A percentile compares a stretch with the other conserved stretches of the same genome.
phyloP scores from a whole-genome alignment of 2,888 invertebrate species.

The Stenolophus ochropezus region DNA sequence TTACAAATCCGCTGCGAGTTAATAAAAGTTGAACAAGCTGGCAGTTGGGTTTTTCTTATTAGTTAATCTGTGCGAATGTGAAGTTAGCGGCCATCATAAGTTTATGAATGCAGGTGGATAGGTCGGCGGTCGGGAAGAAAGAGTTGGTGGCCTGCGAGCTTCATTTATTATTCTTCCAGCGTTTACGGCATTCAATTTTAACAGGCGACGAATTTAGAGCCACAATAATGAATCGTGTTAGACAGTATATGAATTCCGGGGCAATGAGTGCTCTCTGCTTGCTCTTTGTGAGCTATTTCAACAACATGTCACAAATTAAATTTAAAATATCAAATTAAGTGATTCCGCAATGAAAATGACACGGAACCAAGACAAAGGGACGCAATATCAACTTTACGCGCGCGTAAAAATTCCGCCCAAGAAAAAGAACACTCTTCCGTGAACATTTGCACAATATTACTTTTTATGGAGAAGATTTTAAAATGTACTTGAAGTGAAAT shows the following conservation, averaged over 20 bases:
- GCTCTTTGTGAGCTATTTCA: constrained; percentile 46
- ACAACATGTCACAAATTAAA: constrained; percentile 49
- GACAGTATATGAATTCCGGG: constrained; percentile 54
- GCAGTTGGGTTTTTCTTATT: background rate
- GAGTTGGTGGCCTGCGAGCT: background rate
- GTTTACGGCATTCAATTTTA: constrained; percentile 59
- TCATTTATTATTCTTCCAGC: constrained; percentile 57
- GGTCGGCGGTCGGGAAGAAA: background rate
- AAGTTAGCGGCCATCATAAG: background rate
- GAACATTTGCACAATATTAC: constrained; percentile 37
- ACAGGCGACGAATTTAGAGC: constrained; percentile 57
- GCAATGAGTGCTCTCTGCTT: constrained; percentile 39
- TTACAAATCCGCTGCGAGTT: background rate
- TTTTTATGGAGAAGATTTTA: constrained; percentile 34
- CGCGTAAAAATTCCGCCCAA: constrained; percentile 13
- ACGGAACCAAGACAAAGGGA: constrained; percentile 39
- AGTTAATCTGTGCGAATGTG: background rate
- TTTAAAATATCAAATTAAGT: constrained; percentile 45
- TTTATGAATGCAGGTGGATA: constrained; percentile 18
- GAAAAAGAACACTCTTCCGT: constrained; percentile 18
- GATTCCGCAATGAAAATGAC: constrained; percentile 33
- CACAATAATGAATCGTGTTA: constrained; percentile 59
- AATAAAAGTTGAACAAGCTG: background rate
- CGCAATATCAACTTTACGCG: constrained; percentile 19
- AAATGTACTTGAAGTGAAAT: constrained; percentile 24